Evolutionary conservation across 2,888 invertebrate genomes (phyloP).

Genomic region (Saturnia pavonia): DNA sequence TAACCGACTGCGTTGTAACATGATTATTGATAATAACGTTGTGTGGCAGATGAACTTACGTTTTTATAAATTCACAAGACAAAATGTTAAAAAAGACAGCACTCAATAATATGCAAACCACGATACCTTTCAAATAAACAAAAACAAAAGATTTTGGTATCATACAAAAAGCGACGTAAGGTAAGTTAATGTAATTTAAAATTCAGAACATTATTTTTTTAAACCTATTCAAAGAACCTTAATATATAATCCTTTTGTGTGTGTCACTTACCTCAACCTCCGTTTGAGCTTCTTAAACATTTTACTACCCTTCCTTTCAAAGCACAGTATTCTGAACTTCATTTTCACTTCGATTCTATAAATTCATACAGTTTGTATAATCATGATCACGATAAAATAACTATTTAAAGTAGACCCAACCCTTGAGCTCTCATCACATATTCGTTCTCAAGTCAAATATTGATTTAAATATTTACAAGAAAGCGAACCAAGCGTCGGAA

Average conservation of each 20-base stretch:
- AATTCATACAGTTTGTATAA: constrained; percentile 21
- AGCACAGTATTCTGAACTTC: constrained; percentile 51
- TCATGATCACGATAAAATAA: constrained; percentile 9
- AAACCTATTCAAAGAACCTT: no score
- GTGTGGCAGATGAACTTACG: no score
- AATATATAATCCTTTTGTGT: neutral
- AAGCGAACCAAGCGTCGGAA: constrained; percentile 52
- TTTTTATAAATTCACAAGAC: no score
- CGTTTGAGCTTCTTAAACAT: constrained; percentile 49
- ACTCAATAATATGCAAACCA: no score
- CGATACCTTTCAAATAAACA: no score
- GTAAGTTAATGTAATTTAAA: neutral
- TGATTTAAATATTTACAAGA: constrained; percentile 64
- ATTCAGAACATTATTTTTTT: neutral
- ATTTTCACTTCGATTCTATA: constrained; percentile 40
- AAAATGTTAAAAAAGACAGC: no score
- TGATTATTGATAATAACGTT: neutral
- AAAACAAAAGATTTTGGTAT: no score
- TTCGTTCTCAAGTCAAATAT: constrained; percentile 58
- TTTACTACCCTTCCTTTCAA: constrained; percentile 37
- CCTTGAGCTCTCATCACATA: constrained; percentile 17
- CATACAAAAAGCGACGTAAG: no score
- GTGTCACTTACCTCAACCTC: constrained; percentile 47
- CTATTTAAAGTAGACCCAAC: constrained; percentile 6
- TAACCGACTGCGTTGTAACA: neutral